Conservation (phyloP, 2,888 invertebrate genomes). For the Tiliacea aurago region DNA sequence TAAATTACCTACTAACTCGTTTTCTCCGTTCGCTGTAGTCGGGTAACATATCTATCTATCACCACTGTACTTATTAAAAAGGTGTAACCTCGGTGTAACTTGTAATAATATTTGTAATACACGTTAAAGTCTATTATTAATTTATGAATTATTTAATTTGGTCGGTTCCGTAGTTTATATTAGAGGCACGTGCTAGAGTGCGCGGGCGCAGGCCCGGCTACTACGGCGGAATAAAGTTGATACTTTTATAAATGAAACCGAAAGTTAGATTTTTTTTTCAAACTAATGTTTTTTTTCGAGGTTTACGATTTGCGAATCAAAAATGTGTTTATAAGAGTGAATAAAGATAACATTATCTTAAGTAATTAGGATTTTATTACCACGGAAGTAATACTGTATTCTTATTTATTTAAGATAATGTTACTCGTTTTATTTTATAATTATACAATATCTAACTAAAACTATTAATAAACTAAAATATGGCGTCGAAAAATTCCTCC, state of each 20-base stretch:
- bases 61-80: conserved; percentile 33
- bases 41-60: conserved; percentile 13
- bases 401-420: too few relatives aligned
- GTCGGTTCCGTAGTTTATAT: conserved; percentile 77
- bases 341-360: too few relatives aligned
- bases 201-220: conserved; percentile 44
- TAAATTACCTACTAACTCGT: not conserved
- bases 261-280: too few relatives aligned
- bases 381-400: too few relatives aligned
- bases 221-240: conserved; percentile 56
- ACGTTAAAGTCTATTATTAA: conserved; percentile 70
- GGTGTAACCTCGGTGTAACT: conserved; percentile 34
- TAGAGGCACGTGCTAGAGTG: conserved; percentile 78
- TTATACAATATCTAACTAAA: too few relatives aligned
- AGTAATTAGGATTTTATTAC: too few relatives aligned
- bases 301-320: not conserved
- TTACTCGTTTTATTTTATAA: too few relatives aligned
- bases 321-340: too few relatives aligned
- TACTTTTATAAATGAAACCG: conserved; percentile 43
- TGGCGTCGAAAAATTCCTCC: too few relatives aligned
- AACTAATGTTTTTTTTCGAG: not conserved
- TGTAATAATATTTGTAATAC: conserved; percentile 52
- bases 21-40: not conserved
- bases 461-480: too few relatives aligned
- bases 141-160: conserved; percentile 81